Evolutionary conservation across 1,140 invertebrate genomes (phyloP).

Genomic region (Thaumatotibia leucotreta): DNA sequence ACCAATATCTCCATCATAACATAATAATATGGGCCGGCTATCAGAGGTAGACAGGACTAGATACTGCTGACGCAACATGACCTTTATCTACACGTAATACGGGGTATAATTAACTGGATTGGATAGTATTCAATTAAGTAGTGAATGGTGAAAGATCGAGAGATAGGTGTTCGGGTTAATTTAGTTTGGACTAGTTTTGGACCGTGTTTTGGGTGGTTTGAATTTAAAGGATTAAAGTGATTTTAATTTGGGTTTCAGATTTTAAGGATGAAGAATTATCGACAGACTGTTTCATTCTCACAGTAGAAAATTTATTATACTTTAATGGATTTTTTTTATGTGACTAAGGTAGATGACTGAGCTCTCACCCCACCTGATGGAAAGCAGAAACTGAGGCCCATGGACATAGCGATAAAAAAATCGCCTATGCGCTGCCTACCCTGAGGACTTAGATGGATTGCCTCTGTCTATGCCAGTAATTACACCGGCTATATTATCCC

Average conservation of each 20-base stretch:
- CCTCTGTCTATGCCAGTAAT: too few relatives aligned
- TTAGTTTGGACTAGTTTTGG: neutral
- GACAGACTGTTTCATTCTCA: too few relatives aligned
- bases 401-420: too few relatives aligned
- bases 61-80: neutral
- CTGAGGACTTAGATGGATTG: too few relatives aligned
- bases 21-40: neutral
- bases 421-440: too few relatives aligned
- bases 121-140: neutral
- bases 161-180: neutral
- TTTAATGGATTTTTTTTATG: too few relatives aligned
- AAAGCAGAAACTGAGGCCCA: too few relatives aligned
- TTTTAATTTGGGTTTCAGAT: neutral
- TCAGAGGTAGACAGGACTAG: neutral
- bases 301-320: too few relatives aligned
- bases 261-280: neutral
- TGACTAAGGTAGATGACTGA: too few relatives aligned
- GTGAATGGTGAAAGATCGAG: neutral
- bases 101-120: neutral
- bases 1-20: neutral
- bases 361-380: too few relatives aligned
- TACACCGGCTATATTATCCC: too few relatives aligned
- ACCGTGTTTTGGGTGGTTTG: neutral
- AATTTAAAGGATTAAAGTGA: neutral
- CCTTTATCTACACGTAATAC: neutral